Evolutionary conservation across 2,797 vertebrate genomes (phyloP).

Genomic region (Coregonus ussuriensis): DNA sequence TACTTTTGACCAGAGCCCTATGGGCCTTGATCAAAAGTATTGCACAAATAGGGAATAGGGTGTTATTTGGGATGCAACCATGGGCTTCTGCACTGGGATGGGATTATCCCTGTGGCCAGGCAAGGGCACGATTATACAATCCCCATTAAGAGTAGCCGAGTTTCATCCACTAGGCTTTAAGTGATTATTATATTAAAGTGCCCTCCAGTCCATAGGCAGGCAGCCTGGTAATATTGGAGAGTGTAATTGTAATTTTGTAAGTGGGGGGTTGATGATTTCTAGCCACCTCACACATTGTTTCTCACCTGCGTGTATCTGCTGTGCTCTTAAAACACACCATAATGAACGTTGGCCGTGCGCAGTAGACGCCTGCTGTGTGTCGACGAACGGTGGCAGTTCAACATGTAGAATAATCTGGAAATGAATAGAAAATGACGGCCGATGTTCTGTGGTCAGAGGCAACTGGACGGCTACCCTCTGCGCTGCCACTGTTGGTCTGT

Average conservation of each 20-base stretch:
- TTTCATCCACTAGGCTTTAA: slow-evolving; percentile 23
- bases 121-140: slow-evolving; percentile 28
- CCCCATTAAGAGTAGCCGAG: slow-evolving; percentile 26
- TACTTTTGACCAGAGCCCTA: background rate
- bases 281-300: background rate
- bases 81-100: slow-evolving; percentile 5
- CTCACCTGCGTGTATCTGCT: background rate
- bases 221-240: slow-evolving; percentile 15
- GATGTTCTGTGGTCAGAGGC: no score
- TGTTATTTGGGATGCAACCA: background rate
- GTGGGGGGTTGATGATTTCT: slow-evolving; percentile 19
- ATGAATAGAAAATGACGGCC: no score
- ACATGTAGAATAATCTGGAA: no score
- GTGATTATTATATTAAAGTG: slow-evolving; percentile 28
- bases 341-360: no score
- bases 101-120: slow-evolving; percentile 13
- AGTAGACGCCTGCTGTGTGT: no score
- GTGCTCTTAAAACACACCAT: background rate
- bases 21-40: background rate
- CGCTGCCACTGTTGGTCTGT: background rate
- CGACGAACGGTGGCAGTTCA: no score
- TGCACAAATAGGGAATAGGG: background rate
- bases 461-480: no score
- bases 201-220: background rate
- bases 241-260: slow-evolving; percentile 37